These are phyloP conservation scores for Anastrepha ludens DNA, from an alignment of 1,140 invertebrate species.

Conservation along the genomic window DNA sequence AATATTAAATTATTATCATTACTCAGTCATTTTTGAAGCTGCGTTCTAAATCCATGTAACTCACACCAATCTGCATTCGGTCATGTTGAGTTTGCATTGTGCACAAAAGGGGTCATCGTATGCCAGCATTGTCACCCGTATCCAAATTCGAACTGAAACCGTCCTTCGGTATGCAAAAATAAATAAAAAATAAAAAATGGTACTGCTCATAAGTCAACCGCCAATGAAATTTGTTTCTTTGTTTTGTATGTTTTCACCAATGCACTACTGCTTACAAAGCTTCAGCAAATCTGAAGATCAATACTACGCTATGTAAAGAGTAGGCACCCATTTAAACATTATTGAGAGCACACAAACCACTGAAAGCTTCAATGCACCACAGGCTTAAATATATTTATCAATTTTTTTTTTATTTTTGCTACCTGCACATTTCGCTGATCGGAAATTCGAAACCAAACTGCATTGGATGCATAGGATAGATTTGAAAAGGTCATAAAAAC, in stretches of 20 bases:
- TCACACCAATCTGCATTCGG: slow-evolving; percentile 20
- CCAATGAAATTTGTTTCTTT: neutral
- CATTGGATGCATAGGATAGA: too few species aligned
- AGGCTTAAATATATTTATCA: too few species aligned
- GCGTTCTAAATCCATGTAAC: slow-evolving; percentile 49
- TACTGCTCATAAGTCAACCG: too few species aligned
- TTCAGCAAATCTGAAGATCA: neutral
- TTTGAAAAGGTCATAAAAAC: too few species aligned
- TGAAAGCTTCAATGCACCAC: neutral
- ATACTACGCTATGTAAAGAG: too few species aligned
- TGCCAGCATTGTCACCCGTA: neutral
- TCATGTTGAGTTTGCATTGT: slow-evolving; percentile 28
- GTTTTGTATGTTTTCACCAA: neutral
- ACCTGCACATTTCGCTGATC: too few species aligned
- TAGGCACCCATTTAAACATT: too few species aligned
- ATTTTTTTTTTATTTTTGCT: too few species aligned
- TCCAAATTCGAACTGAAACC: neutral
- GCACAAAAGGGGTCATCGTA: neutral
- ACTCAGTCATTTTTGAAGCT: slow-evolving; percentile 57
- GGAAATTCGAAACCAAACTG: too few species aligned
- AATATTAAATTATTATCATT: slow-evolving; percentile 45
- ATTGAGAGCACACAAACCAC: neutral
- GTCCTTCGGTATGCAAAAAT: slow-evolving; percentile 1
- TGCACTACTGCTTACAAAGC: neutral
- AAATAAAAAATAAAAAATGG: too few species aligned